These are phyloP conservation scores for Drosophila erecta DNA, from an alignment of 1,140 invertebrate species.

Conservation along the genomic window DNA sequence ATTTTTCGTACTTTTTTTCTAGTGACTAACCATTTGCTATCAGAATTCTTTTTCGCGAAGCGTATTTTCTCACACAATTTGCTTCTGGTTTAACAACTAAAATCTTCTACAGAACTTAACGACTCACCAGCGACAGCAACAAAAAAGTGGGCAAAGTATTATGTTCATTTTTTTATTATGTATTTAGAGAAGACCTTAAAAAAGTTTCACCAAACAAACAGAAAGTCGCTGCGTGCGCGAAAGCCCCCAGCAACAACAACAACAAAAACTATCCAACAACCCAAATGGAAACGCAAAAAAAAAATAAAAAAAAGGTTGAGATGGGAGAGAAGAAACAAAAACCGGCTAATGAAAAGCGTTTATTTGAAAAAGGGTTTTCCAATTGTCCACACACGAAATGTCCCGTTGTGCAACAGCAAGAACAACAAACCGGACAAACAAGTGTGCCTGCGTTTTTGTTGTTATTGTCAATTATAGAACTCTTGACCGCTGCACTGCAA, in stretches of 20 bases:
- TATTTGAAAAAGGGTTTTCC: constrained; percentile 55
- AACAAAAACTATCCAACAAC: constrained; percentile 33
- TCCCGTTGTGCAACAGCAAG: constrained; percentile 70
- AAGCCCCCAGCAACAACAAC: constrained; percentile 56
- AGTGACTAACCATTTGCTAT: neutral
- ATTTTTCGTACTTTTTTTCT: neutral
- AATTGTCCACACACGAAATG: constrained; percentile 59
- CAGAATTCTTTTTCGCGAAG: neutral
- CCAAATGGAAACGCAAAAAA: constrained; percentile 54
- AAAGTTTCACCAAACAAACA: constrained; percentile 80
- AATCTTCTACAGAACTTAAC: constrained; percentile 33
- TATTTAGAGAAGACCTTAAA: constrained; percentile 74
- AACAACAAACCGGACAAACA: constrained; percentile 74
- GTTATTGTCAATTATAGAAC: constrained; percentile 52
- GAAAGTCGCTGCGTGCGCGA: constrained; percentile 69
- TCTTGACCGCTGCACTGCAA: constrained; percentile 28
- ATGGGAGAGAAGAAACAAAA: constrained; percentile 40
- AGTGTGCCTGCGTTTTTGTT: constrained; percentile 46
- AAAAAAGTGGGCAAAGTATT: constrained; percentile 30
- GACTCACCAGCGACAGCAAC: constrained; percentile 15
- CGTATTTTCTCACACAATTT: constrained; percentile 5
- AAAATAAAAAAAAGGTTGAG: constrained; percentile 30
- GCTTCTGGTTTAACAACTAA: constrained; percentile 8
- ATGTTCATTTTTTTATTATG: constrained; percentile 51
- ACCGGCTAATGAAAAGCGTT: constrained; percentile 59